phyloP scores from a whole-genome alignment of 2,113 vertebrate species.

The Opisthocomus hoazin region DNA sequence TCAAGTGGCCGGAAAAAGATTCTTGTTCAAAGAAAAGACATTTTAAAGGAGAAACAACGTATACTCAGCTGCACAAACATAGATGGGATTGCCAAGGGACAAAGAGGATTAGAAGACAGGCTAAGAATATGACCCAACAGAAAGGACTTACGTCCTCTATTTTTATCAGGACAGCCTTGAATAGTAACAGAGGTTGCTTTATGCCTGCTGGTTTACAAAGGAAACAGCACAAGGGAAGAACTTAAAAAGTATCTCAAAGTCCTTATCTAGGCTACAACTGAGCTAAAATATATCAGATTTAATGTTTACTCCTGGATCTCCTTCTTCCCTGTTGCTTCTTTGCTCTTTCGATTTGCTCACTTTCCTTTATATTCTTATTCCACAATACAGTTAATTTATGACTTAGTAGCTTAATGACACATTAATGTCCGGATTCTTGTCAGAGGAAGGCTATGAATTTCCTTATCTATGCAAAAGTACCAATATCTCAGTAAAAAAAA shows the following conservation, averaged over 20 bases:
- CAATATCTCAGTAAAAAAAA: not conserved
- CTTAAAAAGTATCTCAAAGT: not conserved
- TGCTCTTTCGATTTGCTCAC: not conserved
- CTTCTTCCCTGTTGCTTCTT: not conserved
- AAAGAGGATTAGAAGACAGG: constrained; percentile 5
- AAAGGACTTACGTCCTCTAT: not conserved
- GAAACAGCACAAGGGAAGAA: not conserved
- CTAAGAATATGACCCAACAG: constrained; percentile 8
- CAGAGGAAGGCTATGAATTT: not conserved
- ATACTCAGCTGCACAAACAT: not conserved
- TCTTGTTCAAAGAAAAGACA: not conserved
- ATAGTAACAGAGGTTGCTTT: not conserved
- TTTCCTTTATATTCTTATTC: not conserved
- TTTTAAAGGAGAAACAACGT: not conserved
- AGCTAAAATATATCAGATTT: not conserved
- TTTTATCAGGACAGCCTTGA: not conserved
- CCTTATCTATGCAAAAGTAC: not conserved
- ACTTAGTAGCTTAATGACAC: not conserved
- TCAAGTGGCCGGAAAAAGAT: not conserved
- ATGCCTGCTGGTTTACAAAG: not conserved
- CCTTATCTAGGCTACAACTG: not conserved
- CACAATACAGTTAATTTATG: not conserved
- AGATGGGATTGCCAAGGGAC: not conserved
- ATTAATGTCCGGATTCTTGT: not conserved
- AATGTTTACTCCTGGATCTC: not conserved